Evolutionary conservation across 1,140 invertebrate species (phyloP).

Genomic region (Pygmarrhopalites habei): DNA sequence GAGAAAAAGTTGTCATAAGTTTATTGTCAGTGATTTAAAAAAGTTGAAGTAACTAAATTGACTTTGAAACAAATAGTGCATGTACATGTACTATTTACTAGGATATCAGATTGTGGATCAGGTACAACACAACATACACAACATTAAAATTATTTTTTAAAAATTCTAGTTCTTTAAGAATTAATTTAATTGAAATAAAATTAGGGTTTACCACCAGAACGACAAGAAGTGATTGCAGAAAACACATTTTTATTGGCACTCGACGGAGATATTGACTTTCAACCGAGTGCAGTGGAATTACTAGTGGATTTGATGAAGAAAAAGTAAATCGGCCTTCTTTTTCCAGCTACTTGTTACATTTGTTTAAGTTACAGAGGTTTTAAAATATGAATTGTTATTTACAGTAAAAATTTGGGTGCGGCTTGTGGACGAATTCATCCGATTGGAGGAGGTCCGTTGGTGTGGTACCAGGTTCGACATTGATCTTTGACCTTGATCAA

Average conservation of each 20-base stretch:
- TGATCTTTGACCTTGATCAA: too few relatives aligned
- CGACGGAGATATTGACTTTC: constrained; percentile 54
- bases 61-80: constrained; percentile 40
- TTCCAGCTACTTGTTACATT: too few relatives aligned
- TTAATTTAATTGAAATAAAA: too few relatives aligned
- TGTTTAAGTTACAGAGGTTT: too few relatives aligned
- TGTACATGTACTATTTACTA: constrained; percentile 61
- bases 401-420: too few relatives aligned
- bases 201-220: constrained; percentile 40
- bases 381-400: too few relatives aligned
- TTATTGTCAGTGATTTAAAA: too few relatives aligned
- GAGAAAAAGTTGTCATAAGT: too few relatives aligned
- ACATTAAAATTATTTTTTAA: too few relatives aligned
- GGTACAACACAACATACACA: too few relatives aligned
- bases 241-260: constrained; percentile 53
- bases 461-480: constrained; percentile 51
- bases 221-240: constrained; percentile 47
- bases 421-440: constrained; percentile 52
- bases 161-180: too few relatives aligned
- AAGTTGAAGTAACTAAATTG: neutral
- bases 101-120: constrained; percentile 52
- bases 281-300: constrained; percentile 48
- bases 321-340: constrained; percentile 47
- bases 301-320: constrained; percentile 53
- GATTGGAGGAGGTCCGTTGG: constrained; percentile 50